Evolutionary conservation across 1,140 invertebrate species (phyloP).

Genomic region (Zaprionus camerounensis): DNA sequence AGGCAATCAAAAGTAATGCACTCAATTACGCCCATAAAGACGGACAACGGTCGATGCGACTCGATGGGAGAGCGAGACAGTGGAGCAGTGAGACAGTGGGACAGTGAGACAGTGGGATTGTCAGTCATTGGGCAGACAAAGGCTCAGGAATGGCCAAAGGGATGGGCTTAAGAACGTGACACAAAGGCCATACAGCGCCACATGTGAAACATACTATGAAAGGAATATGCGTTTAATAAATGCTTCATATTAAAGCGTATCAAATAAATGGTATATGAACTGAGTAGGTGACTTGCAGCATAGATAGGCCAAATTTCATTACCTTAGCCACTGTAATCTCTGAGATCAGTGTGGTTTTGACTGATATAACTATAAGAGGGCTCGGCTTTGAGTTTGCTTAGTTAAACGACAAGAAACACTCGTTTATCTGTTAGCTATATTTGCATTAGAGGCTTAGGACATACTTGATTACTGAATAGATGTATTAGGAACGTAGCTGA

Average conservation of each 20-base stretch:
- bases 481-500: no score
- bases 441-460: no score
- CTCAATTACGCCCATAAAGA: slow-evolving; percentile 72
- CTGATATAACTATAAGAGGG: not conserved
- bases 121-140: not conserved
- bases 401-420: not conserved
- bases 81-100: not conserved
- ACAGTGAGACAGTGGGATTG: not conserved
- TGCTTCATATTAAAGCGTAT: not conserved
- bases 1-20: slow-evolving; percentile 75
- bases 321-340: not conserved
- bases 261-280: not conserved
- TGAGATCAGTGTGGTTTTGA: not conserved
- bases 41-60: slow-evolving; percentile 10
- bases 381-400: not conserved
- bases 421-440: no score
- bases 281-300: not conserved
- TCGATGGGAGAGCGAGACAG: not conserved
- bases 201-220: not conserved
- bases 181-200: not conserved
- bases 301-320: not conserved
- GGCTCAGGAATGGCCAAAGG: not conserved
- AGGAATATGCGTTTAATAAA: slow-evolving; percentile 4
- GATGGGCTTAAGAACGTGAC: slow-evolving; percentile 2
- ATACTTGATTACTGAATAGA: no score